Evolutionary conservation across 2,797 vertebrate genomes (phyloP).

Genomic region (Capromys pilorides): DNA sequence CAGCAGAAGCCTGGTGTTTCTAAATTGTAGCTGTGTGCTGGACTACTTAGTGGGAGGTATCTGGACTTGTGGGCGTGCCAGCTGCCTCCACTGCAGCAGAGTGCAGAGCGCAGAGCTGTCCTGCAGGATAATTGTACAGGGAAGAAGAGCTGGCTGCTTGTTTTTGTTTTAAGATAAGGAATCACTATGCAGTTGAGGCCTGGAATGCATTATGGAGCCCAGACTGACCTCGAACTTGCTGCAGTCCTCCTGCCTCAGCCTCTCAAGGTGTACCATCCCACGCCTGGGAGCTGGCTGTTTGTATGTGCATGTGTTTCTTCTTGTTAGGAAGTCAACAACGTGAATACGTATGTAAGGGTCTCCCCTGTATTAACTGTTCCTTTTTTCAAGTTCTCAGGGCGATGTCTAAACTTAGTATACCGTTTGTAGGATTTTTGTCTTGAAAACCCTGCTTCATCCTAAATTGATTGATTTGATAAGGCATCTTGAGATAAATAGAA

Average conservation of each 20-base stretch:
- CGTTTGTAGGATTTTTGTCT: slow-evolving; percentile 44
- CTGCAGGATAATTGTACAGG: background rate
- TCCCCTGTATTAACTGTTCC: background rate
- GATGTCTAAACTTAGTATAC: background rate
- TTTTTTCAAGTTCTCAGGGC: slow-evolving; percentile 39
- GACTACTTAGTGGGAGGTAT: background rate
- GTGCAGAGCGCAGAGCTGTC: background rate
- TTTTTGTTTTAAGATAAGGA: background rate
- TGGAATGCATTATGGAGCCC: too few relatives aligned
- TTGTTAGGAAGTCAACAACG: background rate
- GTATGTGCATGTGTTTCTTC: background rate
- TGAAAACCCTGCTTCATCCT: background rate
- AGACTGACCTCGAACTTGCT: too few relatives aligned
- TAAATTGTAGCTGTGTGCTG: background rate
- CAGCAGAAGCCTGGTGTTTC: background rate
- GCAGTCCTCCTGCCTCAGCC: too few relatives aligned
- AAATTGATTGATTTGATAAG: slow-evolving; percentile 39
- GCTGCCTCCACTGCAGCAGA: background rate
- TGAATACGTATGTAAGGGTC: background rate
- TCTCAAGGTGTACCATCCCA: too few relatives aligned
- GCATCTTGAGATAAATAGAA: slow-evolving; percentile 4
- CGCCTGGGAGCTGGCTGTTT: background rate
- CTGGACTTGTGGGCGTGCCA: background rate
- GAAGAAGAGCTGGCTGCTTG: background rate
- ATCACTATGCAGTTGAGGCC: too few relatives aligned